Evolutionary conservation across 2,113 vertebrate genomes (phyloP).

Genomic region (Periophthalmodon schlosseri): DNA sequence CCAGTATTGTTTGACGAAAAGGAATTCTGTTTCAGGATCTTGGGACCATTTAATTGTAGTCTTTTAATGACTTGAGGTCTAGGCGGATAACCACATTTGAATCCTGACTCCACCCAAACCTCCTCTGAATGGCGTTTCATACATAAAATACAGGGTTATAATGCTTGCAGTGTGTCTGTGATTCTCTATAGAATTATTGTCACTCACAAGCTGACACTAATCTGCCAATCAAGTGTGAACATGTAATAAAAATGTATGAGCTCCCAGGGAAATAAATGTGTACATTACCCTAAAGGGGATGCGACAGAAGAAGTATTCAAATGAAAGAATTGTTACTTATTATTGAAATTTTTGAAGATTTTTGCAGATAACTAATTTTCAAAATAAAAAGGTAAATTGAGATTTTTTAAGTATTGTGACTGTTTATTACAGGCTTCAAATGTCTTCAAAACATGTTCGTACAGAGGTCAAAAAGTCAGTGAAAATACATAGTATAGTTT

Average conservation of each 20-base stretch:
- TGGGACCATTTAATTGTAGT: slow-evolving; percentile 52
- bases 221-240: neutral
- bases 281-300: neutral
- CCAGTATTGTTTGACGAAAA: too few species aligned
- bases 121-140: slow-evolving; percentile 23
- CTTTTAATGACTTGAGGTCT: slow-evolving; percentile 44
- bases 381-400: neutral
- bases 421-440: neutral
- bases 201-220: neutral
- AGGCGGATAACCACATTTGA: slow-evolving; percentile 51
- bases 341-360: too few species aligned
- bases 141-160: neutral
- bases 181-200: neutral
- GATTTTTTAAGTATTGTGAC: neutral
- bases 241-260: neutral
- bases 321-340: neutral
- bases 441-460: neutral
- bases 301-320: neutral
- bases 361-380: too few species aligned
- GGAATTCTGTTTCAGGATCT: slow-evolving; percentile 40
- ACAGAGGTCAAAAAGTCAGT: too few species aligned
- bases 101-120: slow-evolving; percentile 52
- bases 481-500: too few species aligned
- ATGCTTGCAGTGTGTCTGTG: neutral
- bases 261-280: neutral